phyloP scores from a whole-genome alignment of 2,113 vertebrate species.

The Hyla sarda region DNA sequence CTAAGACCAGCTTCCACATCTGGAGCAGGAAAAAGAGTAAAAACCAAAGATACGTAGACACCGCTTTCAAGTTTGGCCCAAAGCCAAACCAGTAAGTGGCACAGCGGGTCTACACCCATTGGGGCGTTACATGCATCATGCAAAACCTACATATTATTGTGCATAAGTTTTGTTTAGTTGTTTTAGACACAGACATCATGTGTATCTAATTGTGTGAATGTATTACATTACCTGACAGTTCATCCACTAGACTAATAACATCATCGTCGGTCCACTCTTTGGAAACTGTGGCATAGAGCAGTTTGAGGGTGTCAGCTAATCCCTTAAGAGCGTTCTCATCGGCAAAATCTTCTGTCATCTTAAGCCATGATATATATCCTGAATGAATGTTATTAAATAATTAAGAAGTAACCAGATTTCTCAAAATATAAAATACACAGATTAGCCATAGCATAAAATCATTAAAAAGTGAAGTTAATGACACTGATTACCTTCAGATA shows the following conservation, averaged over 20 bases:
- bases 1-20: no score
- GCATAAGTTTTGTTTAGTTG: no score
- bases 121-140: no score
- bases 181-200: not conserved
- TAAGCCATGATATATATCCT: constrained; percentile 84
- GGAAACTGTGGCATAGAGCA: constrained; percentile 74
- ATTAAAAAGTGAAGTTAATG: no score
- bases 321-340: constrained; percentile 78
- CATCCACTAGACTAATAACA: constrained; percentile 84
- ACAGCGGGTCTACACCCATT: no score
- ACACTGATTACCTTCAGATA: no score
- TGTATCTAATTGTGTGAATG: not conserved
- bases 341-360: constrained; percentile 76
- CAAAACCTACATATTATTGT: no score
- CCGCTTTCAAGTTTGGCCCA: no score
- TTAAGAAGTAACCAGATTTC: not conserved
- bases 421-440: not conserved
- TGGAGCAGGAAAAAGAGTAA: no score
- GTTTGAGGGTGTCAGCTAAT: constrained; percentile 80
- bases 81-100: no score
- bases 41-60: no score
- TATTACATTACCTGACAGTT: constrained; percentile 80
- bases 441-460: no score
- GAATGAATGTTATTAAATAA: constrained; percentile 25
- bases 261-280: constrained; percentile 80